Conservation (phyloP, 2,797 vertebrate genomes). For the Falco rusticolus region DNA sequence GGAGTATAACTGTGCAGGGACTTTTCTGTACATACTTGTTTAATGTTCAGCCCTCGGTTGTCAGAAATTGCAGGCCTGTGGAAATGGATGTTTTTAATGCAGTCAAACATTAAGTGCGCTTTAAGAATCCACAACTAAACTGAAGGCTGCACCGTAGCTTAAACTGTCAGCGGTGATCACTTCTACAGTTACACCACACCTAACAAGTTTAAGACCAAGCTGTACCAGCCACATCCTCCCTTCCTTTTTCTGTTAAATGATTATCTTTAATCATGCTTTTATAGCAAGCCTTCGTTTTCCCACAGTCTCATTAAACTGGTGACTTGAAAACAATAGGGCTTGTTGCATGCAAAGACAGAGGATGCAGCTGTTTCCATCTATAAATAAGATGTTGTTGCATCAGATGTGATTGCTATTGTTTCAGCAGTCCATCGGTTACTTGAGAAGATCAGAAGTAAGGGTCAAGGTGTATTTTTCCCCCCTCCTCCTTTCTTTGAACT, state of each 20-base stretch:
- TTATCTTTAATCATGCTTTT: not conserved
- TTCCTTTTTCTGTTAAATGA: not conserved
- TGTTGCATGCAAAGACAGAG: conserved; percentile 46
- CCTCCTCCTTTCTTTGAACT: not conserved
- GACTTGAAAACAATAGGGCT: conserved; percentile 60
- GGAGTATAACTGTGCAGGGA: not conserved
- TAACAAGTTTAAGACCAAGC: not conserved
- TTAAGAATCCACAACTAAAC: not conserved
- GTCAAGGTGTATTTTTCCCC: not conserved
- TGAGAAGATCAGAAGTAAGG: conserved; percentile 8
- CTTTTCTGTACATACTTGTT: not conserved
- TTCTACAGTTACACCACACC: not conserved
- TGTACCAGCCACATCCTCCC: not conserved
- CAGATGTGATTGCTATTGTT: conserved; percentile 43
- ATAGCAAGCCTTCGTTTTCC: not conserved
- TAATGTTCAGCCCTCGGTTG: not conserved
- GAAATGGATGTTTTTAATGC: not conserved
- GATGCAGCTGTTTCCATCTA: conserved; percentile 72
- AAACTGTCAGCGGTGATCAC: not conserved
- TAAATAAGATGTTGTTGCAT: conserved; percentile 38
- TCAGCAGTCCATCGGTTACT: not conserved
- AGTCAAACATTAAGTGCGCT: not conserved
- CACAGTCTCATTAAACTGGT: conserved; percentile 34
- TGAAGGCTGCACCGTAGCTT: not conserved
- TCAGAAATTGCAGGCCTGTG: not conserved